Conservation (phyloP, 2,797 vertebrate species). For the Diceros bicornis region DNA sequence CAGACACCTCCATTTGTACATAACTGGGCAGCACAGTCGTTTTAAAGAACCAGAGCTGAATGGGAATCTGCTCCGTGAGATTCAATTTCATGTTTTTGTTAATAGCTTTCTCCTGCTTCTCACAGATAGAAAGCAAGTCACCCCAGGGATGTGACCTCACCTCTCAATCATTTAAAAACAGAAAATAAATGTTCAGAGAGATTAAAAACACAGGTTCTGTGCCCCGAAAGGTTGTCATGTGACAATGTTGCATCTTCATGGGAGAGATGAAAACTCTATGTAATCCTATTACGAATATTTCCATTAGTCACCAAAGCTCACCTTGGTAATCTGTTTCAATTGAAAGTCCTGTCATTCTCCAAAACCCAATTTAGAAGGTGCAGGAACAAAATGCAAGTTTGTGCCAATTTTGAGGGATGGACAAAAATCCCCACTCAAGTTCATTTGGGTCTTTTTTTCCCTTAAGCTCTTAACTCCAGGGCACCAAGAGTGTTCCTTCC, state of each 20-base stretch:
- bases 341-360: constrained; percentile 59
- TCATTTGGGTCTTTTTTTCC: not conserved
- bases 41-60: constrained; percentile 17
- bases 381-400: constrained; percentile 68
- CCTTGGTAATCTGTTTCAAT: constrained; percentile 76
- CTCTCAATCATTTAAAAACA: constrained; percentile 73
- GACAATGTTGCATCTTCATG: constrained; percentile 58
- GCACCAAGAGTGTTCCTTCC: not conserved
- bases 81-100: constrained; percentile 78
- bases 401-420: constrained; percentile 46
- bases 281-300: constrained; percentile 81
- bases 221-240: not conserved
- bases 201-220: constrained; percentile 71
- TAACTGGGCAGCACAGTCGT: not conserved
- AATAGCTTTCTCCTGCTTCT: constrained; percentile 76
- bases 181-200: constrained; percentile 75
- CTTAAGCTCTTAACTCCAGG: constrained; percentile 30
- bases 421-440: not conserved
- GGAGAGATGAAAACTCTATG: constrained; percentile 71
- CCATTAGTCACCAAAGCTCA: constrained; percentile 67
- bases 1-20: not conserved
- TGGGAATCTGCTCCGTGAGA: constrained; percentile 49
- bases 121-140: constrained; percentile 74
- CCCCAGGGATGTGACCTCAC: constrained; percentile 62
- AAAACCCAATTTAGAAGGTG: constrained; percentile 72